Evolutionary conservation across 2,888 invertebrate genomes (phyloP), one percentile per base, ranked within the genome.

Genomic region (Amphimallon solstitiale): DNA sequence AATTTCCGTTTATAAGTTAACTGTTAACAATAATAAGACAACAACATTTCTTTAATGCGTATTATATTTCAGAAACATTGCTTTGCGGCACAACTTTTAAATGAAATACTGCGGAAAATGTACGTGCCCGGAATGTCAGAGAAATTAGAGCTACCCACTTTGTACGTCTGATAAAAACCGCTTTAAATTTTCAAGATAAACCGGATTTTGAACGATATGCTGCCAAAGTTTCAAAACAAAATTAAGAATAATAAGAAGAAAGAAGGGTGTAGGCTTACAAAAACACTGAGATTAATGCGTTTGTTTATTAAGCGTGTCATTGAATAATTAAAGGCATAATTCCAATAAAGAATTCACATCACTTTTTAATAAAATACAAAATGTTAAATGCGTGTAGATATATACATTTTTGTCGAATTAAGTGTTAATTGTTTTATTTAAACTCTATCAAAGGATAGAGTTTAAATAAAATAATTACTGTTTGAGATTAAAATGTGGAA

Each of bases 81-180:
- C 49, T 5, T 23, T 23, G 12, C 45, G 7, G 14, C 49, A 29
- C 49, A 49, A 34, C 49, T 49, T 49, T 29, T 49, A 49, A 34
- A 49, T 49, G 49, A 49, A 49, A 49, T 29, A 49, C 49, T 49
- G 49, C 49, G 49, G 34, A 5, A 29, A 29, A 49, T 15, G n/a
- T 49, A 49, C 49, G 49, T 49, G 49, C 49, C 49, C 7, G 14
- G 29, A n/a, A 49, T 49, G 49, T 34, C 34, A 34, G 29, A 29
- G 15, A 14, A 49, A 49, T 29, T 49, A n/a, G n/a, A 6, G 29
- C 23, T 29, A 12, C 49, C 49, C 15, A 49, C 34, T 49, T 29
- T n/a, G 7, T 29, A 29, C 49, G 49, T 34, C 49, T 34, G 34
- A 49, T 49, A 49, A 49, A 49, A 49, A 29, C 34, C 23, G 49